These are phyloP conservation scores for Scolanthus callimorphus DNA, from an alignment of 92 coral and sea anemone species.

Conservation along the genomic window DNA sequence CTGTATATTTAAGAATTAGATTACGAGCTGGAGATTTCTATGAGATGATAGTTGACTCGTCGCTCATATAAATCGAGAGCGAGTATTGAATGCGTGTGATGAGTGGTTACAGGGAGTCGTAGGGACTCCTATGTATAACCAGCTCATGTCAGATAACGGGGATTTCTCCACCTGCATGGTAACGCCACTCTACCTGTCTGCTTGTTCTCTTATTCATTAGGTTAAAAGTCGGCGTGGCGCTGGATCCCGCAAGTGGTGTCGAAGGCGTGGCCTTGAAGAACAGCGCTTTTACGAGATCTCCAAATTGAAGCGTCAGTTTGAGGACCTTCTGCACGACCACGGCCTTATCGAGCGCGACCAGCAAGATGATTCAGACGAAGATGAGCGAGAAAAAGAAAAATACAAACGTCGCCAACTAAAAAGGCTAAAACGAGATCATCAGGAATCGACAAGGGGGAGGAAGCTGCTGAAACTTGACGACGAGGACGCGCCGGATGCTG, in stretches of 20 bases:
- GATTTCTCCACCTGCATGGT: no score
- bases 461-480: slow-evolving; percentile 88
- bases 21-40: no score
- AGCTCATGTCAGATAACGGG: no score
- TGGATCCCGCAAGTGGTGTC: slow-evolving; percentile 88
- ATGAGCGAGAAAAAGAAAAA: slow-evolving; percentile 66
- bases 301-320: slow-evolving; percentile 90
- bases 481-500: slow-evolving; percentile 70
- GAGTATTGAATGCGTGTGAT: no score
- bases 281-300: slow-evolving; percentile 97
- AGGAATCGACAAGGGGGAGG: slow-evolving; percentile 67
- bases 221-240: slow-evolving; percentile 81
- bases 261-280: slow-evolving; percentile 87
- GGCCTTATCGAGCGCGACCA: slow-evolving; percentile 59
- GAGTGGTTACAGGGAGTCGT: no score
- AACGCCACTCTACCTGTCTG: no score
- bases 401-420: slow-evolving; percentile 76
- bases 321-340: slow-evolving; percentile 77
- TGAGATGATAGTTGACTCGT: no score
- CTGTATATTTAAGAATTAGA: no score
- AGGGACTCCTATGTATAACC: no score
- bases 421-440: slow-evolving; percentile 78
- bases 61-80: no score
- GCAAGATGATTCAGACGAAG: slow-evolving; percentile 54
- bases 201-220: no score